Evolutionary conservation across 2,797 vertebrate species (phyloP), one percentile per base, ranked within the genome.

Genomic region (Rhyacichthys aspro): DNA sequence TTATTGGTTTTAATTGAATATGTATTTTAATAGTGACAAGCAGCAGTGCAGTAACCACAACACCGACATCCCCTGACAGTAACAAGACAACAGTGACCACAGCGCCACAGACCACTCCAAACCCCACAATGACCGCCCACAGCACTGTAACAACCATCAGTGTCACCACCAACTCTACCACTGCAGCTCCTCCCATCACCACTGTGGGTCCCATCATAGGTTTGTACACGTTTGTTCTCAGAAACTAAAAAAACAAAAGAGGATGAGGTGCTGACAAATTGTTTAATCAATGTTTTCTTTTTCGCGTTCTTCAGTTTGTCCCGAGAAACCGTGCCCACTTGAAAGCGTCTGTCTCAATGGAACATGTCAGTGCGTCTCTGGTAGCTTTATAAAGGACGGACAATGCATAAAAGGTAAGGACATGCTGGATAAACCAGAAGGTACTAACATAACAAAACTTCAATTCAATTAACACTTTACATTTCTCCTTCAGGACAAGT

Each of bases 361-460:
- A 1, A 72, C 52, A 1, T 94, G 93, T 52, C 84, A 89, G 77
- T 94, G 93, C 79, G n/a, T 90, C 50, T 15, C 90, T 15, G 91
- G 91, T 11, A 81, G 11, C 37, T 81, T 59, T 69, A 34, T 89
- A 41, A 19, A 34, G 7, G 9, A 70, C 1, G 84, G 57, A 15
- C 7, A 0, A 1, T 93, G 92, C 67, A 7, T 0, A 44, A 61
- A 38, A 11, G 91, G 93, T 93, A 78, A 81, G 72, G 43, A 32
- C 5, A 9, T 11, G 45, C 9, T 28, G 23, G 23, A 28, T 28
- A 6, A 28, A 28, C 23, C 4, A 28, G 4, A 28, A 5, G 23
- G 23, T 28, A 2, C 23, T 28, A 28, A 6, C 23, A 4, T n/a
- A 33, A 28, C 9, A 15, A 7, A n/a, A 42, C 41, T 5, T 41